phyloP scores from a whole-genome alignment of 2,797 vertebrate species.

The Botia kubotai region DNA sequence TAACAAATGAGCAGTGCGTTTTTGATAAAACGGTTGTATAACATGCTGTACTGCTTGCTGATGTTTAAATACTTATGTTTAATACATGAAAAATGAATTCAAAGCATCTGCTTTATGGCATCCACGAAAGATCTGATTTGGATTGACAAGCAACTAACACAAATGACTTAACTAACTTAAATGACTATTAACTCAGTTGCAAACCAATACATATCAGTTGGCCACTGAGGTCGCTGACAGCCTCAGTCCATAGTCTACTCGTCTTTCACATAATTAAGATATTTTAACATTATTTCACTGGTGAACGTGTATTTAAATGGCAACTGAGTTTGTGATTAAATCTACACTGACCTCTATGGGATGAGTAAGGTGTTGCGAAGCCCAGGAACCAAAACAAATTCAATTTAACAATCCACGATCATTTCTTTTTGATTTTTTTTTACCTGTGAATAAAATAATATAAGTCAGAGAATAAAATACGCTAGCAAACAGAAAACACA shows the following conservation, averaged over 20 bases:
- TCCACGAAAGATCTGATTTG: neutral
- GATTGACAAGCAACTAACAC: no score
- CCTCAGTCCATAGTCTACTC: no score
- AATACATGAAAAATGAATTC: neutral
- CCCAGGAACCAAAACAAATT: neutral
- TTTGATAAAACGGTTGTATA: no score
- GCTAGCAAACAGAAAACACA: no score
- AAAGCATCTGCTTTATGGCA: neutral
- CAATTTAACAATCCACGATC: no score
- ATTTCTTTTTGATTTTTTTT: no score
- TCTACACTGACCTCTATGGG: conserved; percentile 33
- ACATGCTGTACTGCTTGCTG: neutral
- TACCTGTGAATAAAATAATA: no score
- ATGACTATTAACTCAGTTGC: neutral
- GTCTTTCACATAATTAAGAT: neutral
- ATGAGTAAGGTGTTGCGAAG: neutral
- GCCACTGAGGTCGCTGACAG: neutral
- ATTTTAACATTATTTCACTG: neutral
- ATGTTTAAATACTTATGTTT: neutral
- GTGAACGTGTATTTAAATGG: neutral
- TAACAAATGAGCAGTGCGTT: neutral
- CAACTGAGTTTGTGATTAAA: neutral
- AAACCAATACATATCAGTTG: neutral
- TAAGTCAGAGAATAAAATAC: no score
- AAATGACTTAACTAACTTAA: no score